Evolutionary conservation across 1,140 invertebrate species (phyloP), one percentile per base, ranked within the genome.

Genomic region (Cylas formicarius): DNA sequence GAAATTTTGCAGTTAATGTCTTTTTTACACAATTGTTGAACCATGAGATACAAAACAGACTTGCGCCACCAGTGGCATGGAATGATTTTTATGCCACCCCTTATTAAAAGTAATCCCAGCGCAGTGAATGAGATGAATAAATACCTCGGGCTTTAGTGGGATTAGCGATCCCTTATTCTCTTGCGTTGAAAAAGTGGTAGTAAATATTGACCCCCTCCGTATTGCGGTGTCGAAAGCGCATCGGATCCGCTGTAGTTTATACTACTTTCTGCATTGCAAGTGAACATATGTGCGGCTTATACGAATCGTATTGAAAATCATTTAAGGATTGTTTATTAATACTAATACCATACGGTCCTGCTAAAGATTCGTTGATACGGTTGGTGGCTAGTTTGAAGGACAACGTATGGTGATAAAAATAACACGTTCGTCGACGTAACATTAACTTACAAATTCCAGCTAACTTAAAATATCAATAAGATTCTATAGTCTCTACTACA

Each of bases 201-300:
- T 20, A 52, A 54, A 22, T 46, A 42, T 54, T 9, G 46, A 52
- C 17, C 13, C 16, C 8, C 14, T 33, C 22, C 19, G 11, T 9
- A 11, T 8, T 10, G 21, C 2, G 34, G 24, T 24, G 32, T 40
- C 31, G 3, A 24, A 22, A 21, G 11, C 3, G 28, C 16, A 32
- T 27, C 18, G 29, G 4, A 14, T 6, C 2, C 6, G 22, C 29
- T 7, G 9, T 8, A 31, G 45, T 52, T 53, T 48, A 61, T 44
- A 56, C 52, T 62, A 50, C 44, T 61, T 59, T 44, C 47, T 29
- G 28, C 44, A 35, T 48, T 55, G 42, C 43, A 62, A 50, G 44
- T 58, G 60, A 65, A 63, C 63, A 65, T 65, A 65, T 65, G 63
- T 63, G 63, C 60, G 58, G 59, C 61, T 65, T 65, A 65, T 65